Base-by-base conservation (phyloP, 2,797 vertebrate species). In the Dendrocincla tyrannina region DNA sequence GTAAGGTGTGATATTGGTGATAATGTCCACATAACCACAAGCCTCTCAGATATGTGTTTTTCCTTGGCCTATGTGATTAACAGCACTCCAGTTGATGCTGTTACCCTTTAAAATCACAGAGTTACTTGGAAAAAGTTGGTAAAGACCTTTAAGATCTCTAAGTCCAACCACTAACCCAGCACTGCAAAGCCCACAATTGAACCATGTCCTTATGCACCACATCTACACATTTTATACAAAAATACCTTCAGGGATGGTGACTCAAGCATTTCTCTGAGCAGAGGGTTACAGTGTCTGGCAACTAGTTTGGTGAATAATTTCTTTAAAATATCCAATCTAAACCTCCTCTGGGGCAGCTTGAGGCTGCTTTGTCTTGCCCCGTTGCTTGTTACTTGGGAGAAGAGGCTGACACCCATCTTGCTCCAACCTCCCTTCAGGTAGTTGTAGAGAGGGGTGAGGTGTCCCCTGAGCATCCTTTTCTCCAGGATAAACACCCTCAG, bases 151-250 rank as follows among this genome's bases (percentile, higher is more conserved):
- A n/a, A 0, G 1, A 24, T 77, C 20, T 23, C 39, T 2, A 9
- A 52, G 37, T 76, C 20, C 55, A 63, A 1, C 64, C 1, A 5
- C 37, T 32, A 76, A 63, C 16, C 2, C 11, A 33, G 6, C 7
- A 8, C 10, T 72, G 23, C 11, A 49, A 83, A 75, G 8, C 27
- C 44, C 17, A 25, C 6, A 3, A 3, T 33, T 58, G 32, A 77
- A 24, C 56, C 0, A 1, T 16, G 10, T 56, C 13, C 20, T 24
- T 60, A 0, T 63, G 49, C 2, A 1, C 25, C 52, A 18, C 2
- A 1, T 58, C 5, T 39, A 2, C 7, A 2, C 1, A 1, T 28
- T 32, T 23, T 17, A 35, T 35, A 35, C 35, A 32, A 50, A 52
- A 73, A 16, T 28, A 32, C 27, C 10, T 60, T 13, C 37, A 56